phyloP scores from a whole-genome alignment of 2,113 vertebrate genomes.

The Anolis carolinensis region DNA sequence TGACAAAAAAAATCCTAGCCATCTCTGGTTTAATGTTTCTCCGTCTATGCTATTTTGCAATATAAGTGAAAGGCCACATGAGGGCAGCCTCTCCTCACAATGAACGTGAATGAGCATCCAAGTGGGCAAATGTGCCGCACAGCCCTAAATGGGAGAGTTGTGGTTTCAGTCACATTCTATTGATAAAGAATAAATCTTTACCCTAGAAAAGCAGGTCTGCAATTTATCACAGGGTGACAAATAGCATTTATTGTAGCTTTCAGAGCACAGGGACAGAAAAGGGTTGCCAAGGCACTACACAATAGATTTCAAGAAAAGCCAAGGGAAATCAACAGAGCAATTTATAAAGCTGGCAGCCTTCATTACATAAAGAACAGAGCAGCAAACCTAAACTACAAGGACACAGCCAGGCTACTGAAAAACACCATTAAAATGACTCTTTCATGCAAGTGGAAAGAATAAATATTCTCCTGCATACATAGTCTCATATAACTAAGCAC shows the following conservation, averaged over 20 bases:
- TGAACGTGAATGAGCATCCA: neutral
- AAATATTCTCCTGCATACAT: neutral
- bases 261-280: constrained; percentile 7
- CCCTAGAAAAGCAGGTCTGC: neutral
- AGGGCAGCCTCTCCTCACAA: constrained; percentile 9
- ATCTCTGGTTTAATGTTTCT: neutral
- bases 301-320: constrained; percentile 17
- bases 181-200: constrained; percentile 8
- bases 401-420: neutral
- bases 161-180: neutral
- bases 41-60: neutral
- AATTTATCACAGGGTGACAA: neutral
- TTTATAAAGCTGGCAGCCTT: constrained; percentile 13
- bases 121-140: neutral
- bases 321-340: neutral
- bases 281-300: neutral
- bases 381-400: neutral
- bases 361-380: neutral
- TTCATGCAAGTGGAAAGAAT: neutral
- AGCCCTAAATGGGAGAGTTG: neutral
- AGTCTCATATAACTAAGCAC: neutral
- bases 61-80: constrained; percentile 4
- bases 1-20: neutral
- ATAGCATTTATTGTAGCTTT: neutral
- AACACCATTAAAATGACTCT: rapidly evolving